Evolutionary conservation across 2,113 vertebrate species (phyloP).

Genomic region (Gadus macrocephalus): DNA sequence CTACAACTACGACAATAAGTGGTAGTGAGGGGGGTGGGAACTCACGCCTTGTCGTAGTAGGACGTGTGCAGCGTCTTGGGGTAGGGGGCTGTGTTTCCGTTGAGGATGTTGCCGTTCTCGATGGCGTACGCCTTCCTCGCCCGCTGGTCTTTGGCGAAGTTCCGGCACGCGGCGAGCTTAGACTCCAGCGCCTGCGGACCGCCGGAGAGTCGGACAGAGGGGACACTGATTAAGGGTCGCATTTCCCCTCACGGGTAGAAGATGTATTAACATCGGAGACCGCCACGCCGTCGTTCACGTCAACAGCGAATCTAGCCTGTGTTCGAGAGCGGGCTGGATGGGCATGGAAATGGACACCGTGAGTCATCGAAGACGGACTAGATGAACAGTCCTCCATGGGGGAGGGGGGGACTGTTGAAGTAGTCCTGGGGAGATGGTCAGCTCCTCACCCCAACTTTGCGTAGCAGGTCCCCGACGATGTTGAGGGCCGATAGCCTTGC

Average conservation of each 20-base stretch:
- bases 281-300: background rate
- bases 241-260: background rate
- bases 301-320: no score
- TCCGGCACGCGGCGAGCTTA: slow-evolving; percentile 92
- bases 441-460: slow-evolving; percentile 93
- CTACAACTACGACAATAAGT: background rate
- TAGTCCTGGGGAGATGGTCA: background rate
- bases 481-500: slow-evolving; percentile 97
- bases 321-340: no score
- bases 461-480: slow-evolving; percentile 93
- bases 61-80: slow-evolving; percentile 81
- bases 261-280: background rate
- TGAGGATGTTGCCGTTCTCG: slow-evolving; percentile 77
- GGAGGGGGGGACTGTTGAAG: background rate
- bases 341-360: no score
- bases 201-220: background rate
- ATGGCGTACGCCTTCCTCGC: slow-evolving; percentile 83
- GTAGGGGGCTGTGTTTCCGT: slow-evolving; percentile 78
- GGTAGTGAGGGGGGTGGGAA: slow-evolving; percentile 1
- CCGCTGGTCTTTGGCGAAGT: slow-evolving; percentile 94
- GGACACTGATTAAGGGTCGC: background rate
- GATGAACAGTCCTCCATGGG: background rate
- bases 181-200: slow-evolving; percentile 88
- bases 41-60: slow-evolving; percentile 94
- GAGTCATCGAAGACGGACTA: background rate